A percentile compares a stretch with the other conserved stretches of the same genome.
Evolutionary conservation across 2,888 invertebrate species (phyloP).

Genomic region (Leucozona laternaria): DNA sequence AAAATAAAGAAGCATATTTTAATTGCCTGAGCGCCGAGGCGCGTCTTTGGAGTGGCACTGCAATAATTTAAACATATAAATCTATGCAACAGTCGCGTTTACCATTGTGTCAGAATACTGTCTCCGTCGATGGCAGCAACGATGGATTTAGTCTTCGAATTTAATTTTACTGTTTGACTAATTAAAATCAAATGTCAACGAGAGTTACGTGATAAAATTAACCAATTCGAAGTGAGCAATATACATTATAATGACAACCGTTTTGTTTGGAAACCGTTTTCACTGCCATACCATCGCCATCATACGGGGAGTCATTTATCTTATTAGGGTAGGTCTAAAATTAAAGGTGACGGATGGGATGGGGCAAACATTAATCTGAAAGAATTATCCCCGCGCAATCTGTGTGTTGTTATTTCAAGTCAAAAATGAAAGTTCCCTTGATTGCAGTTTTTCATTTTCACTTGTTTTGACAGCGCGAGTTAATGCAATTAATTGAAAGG

Average conservation of each 20-base stretch:
- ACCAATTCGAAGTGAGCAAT: conserved; percentile 34
- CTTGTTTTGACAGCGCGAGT: not conserved
- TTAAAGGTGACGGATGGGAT: not conserved
- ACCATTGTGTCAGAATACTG: conserved; percentile 15
- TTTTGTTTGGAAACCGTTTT: not conserved
- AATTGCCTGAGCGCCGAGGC: conserved; percentile 14
- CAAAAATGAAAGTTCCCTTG: not conserved
- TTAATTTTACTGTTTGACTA: conserved; percentile 52
- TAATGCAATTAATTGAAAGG: conserved; percentile 15
- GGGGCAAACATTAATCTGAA: not conserved
- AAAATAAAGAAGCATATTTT: not conserved
- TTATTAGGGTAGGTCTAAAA: conserved; percentile 13
- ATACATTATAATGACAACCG: not conserved
- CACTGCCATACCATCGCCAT: not conserved
- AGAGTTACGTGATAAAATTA: conserved; percentile 59
- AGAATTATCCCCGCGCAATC: not conserved
- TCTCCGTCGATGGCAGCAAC: conserved; percentile 23
- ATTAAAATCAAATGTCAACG: conserved; percentile 70
- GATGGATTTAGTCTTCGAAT: conserved; percentile 17
- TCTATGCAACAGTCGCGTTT: not conserved
- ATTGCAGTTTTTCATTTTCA: conserved; percentile 7
- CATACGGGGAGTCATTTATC: not conserved
- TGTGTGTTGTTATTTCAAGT: not conserved
- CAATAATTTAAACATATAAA: not conserved
- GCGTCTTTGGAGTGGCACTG: not conserved